Evolutionary conservation across 2,113 vertebrate species (phyloP).

Genomic region (Myodes glareolus): DNA sequence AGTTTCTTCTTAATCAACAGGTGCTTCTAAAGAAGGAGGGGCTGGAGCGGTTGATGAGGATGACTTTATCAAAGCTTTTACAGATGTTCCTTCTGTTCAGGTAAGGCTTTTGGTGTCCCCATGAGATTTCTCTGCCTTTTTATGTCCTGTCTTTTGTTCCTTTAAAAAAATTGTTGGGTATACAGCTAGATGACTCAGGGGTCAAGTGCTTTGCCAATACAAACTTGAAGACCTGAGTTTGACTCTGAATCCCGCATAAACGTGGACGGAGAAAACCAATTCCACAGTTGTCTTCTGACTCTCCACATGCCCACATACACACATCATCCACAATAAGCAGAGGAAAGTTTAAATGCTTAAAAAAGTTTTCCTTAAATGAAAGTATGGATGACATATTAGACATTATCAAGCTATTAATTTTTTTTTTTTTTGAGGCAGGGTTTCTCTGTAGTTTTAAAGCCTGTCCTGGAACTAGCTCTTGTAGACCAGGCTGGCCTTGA

Average conservation of each 20-base stretch:
- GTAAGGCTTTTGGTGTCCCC: constrained; percentile 79
- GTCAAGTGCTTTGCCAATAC: background rate
- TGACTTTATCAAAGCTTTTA: constrained; percentile 96
- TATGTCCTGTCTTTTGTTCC: background rate
- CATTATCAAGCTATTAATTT: background rate
- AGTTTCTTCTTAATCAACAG: constrained; percentile 80
- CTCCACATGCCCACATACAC: background rate
- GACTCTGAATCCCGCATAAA: background rate
- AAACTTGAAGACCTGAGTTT: background rate
- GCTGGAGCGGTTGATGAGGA: constrained; percentile 95
- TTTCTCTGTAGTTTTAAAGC: no score
- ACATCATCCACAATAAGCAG: background rate
- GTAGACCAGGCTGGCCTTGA: no score
- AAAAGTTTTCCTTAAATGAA: background rate
- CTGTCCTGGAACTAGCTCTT: no score
- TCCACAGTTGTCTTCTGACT: background rate
- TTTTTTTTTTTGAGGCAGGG: no score
- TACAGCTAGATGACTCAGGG: background rate
- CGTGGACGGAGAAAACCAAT: background rate
- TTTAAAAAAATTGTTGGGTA: background rate
- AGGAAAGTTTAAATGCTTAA: background rate
- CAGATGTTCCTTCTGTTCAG: constrained; percentile 96
- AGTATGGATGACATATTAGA: constrained; percentile 22
- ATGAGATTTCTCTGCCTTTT: background rate
- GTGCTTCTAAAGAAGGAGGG: constrained; percentile 93